Percentiles rank a stretch among this genome's conserved stretches.
phyloP scores from a whole-genome alignment of 2,888 invertebrate genomes.

The Arctia plantaginis region DNA sequence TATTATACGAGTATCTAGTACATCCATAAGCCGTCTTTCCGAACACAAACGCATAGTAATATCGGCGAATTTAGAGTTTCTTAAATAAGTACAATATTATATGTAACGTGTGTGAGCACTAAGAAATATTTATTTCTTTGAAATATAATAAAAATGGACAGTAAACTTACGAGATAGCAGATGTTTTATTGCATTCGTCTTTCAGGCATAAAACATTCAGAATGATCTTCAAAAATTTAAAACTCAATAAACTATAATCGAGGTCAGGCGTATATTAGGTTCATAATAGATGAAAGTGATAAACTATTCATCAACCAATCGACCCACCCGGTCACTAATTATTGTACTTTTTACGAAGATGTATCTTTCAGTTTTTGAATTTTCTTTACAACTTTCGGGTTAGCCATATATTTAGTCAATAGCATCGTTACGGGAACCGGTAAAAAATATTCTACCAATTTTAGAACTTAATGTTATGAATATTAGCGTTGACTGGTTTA shows the following conservation, averaged over 20 bases:
- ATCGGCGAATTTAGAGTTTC: not conserved
- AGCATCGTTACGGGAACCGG: not conserved
- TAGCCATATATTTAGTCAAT: not conserved
- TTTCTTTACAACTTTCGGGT: constrained; percentile 9
- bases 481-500: constrained; percentile 3
- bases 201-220: constrained; percentile 1
- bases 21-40: not conserved
- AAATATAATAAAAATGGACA: not conserved
- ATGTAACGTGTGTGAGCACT: not conserved
- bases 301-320: constrained; percentile 4
- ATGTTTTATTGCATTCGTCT: not conserved
- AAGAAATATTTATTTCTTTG: not conserved
- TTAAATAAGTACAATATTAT: not conserved
- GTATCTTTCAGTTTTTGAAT: constrained; percentile 24
- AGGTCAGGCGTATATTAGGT: constrained; percentile 26
- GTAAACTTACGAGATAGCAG: not conserved
- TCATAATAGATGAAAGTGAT: constrained; percentile 23
- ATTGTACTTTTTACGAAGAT: constrained; percentile 12
- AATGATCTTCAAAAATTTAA: constrained; percentile 11
- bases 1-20: no score
- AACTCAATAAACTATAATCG: constrained; percentile 27
- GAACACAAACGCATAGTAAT: not conserved
- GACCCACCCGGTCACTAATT: no score
- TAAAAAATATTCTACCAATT: not conserved
- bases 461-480: not conserved